phyloP scores from a whole-genome alignment of 1,140 invertebrate genomes.

The Vanessa atalanta region DNA sequence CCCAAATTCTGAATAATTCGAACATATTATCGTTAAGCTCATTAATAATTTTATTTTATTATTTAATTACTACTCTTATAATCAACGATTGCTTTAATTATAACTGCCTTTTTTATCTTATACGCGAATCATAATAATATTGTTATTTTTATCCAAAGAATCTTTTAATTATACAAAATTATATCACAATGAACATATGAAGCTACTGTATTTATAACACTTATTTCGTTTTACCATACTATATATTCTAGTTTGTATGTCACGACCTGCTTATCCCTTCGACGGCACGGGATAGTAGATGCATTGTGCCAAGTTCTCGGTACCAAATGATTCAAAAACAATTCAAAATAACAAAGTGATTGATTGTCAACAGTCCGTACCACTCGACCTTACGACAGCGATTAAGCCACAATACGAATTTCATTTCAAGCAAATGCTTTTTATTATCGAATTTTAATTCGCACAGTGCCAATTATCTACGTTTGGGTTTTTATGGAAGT shows the following conservation, averaged over 20 bases:
- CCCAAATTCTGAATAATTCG: not conserved
- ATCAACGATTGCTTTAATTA: constrained; percentile 28
- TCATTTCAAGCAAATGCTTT: constrained; percentile 22
- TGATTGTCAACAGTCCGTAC: constrained; percentile 19
- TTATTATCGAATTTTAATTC: constrained; percentile 39
- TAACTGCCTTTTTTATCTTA: constrained; percentile 27
- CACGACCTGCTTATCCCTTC: constrained; percentile 64
- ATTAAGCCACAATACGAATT: constrained; percentile 37
- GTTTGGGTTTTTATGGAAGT: constrained; percentile 42
- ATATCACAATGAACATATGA: constrained; percentile 9
- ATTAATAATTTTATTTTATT: not conserved
- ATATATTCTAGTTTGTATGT: constrained; percentile 25
- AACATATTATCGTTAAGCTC: not conserved
- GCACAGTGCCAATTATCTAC: constrained; percentile 56
- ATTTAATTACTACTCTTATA: constrained; percentile 7
- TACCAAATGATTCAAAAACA: constrained; percentile 13
- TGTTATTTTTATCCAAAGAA: constrained; percentile 33
- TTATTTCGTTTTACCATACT: constrained; percentile 10
- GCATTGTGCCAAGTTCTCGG: constrained; percentile 32
- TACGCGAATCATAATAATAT: constrained; percentile 6
- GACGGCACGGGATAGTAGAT: constrained; percentile 61
- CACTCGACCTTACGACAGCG: constrained; percentile 29
- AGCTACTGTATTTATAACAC: not conserved
- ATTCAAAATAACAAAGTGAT: constrained; percentile 7
- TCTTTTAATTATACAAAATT: constrained; percentile 15